phyloP scores from a whole-genome alignment of 2,888 invertebrate species.

The Beris chalybata region DNA sequence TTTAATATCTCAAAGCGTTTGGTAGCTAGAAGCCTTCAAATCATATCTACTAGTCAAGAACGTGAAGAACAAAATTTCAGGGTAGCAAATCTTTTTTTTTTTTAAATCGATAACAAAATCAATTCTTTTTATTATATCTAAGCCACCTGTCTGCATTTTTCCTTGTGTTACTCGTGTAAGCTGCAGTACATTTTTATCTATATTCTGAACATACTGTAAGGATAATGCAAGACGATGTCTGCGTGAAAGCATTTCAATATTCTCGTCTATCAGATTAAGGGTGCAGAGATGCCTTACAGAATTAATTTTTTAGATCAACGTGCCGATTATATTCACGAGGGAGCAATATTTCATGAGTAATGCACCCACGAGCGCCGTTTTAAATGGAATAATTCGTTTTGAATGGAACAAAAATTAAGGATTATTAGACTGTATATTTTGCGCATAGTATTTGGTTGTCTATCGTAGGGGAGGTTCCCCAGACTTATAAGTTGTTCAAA shows the following conservation, averaged over 20 bases:
- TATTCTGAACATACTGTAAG: not conserved
- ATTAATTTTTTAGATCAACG: constrained; percentile 17
- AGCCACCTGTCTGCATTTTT: too few relatives aligned
- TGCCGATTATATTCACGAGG: constrained; percentile 6
- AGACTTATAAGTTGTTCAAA: too few relatives aligned
- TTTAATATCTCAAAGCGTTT: too few relatives aligned
- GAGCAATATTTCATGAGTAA: constrained; percentile 1
- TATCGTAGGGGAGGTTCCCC: not conserved
- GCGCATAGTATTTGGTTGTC: not conserved
- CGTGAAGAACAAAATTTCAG: too few relatives aligned
- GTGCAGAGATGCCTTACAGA: not conserved
- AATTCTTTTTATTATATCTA: too few relatives aligned
- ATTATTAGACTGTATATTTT: constrained; percentile 9
- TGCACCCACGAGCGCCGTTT: not conserved
- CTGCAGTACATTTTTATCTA: too few relatives aligned
- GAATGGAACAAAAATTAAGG: constrained; percentile 17
- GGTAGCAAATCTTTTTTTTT: too few relatives aligned
- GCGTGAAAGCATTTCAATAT: not conserved
- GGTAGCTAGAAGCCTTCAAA: too few relatives aligned
- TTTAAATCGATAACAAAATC: too few relatives aligned
- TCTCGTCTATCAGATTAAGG: not conserved
- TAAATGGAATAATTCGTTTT: not conserved
- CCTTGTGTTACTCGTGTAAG: too few relatives aligned
- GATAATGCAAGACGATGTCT: not conserved
- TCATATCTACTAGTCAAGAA: too few relatives aligned